Base-by-base conservation (phyloP, 2,888 invertebrate genomes). In the Mantis religiosa region DNA sequence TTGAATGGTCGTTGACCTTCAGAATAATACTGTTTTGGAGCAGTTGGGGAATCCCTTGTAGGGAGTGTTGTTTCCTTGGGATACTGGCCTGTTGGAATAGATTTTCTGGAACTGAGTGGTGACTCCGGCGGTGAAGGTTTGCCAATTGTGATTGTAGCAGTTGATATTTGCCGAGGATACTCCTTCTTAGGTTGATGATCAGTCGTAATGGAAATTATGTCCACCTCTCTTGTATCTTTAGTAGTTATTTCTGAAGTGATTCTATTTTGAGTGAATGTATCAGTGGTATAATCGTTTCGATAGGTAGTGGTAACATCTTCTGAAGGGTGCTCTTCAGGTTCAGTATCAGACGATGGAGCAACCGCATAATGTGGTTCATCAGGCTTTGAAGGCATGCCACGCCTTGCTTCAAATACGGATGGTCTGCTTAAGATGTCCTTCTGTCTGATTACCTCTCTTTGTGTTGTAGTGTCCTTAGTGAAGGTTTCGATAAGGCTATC, bases 371-470 rank as follows among this genome's bases (percentile, higher is more conserved):
- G 20, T 20, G 54, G 54, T 71, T 71, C 20, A 20, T 71, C 54
- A 20, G 54, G 54, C 6, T 71, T 71, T 15, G 54, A 20, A 20
- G 0, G 6, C 54, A 85, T 85, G 7, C 85, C 85, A 15, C 85
- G 71, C 89, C 92, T 91, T 8, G 92, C 92, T 90, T 94, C 93
- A 91, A 93, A 94, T 47, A 94, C 93, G 20, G 95, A 94, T 1
- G 95, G 94, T 89, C 94, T 92, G 82, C 92, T 94, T 28, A 94
- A 91, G 87, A 95, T 94, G 91, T 95, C 94, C 20, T 90, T 91
- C 86, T 91, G 89, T 88, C 93, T 92, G 88, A 81, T 28, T 6
- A 81, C 30, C n/a, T 86, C 86, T 2, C 86, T 54, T 28, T 86
- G 81, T 6, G 86, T 81, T 30, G 86, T 81, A 28, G 86, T 86